These are phyloP conservation scores for Leptinotarsa texana DNA, from an alignment of 1,140 invertebrate species.

Conservation along the genomic window DNA sequence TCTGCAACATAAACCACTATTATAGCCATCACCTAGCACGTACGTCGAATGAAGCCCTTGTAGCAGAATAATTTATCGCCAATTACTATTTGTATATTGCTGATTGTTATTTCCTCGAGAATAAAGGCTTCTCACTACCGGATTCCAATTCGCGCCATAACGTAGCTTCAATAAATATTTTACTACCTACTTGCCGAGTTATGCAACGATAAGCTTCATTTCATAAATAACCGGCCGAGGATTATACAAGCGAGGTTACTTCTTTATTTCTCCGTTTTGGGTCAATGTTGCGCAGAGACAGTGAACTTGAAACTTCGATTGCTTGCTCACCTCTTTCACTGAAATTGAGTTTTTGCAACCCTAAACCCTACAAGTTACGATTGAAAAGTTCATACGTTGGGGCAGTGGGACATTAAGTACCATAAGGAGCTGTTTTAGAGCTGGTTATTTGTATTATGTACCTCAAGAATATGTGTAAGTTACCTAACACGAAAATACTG, in stretches of 20 bases:
- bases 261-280: background rate
- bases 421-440: too few species aligned
- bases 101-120: background rate
- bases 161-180: conserved; percentile 4
- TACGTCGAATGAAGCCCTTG: background rate
- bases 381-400: too few species aligned
- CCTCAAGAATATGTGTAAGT: too few species aligned
- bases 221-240: background rate
- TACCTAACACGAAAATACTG: too few species aligned
- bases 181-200: background rate
- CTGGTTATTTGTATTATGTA: too few species aligned
- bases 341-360: too few species aligned
- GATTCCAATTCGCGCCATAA: conserved; percentile 5
- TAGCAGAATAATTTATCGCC: background rate
- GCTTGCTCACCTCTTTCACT: too few species aligned
- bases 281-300: too few species aligned
- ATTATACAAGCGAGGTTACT: background rate
- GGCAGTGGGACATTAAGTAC: too few species aligned
- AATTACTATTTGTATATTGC: conserved; percentile 6
- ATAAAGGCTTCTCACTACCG: conserved; percentile 5
- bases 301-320: too few species aligned
- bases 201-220: background rate
- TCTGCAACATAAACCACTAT: background rate
- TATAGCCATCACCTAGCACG: background rate
- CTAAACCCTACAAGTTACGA: too few species aligned